Evolutionary conservation across 92 coral and sea anemone species (phyloP).

Genomic region (Plumapathes pennacea): DNA sequence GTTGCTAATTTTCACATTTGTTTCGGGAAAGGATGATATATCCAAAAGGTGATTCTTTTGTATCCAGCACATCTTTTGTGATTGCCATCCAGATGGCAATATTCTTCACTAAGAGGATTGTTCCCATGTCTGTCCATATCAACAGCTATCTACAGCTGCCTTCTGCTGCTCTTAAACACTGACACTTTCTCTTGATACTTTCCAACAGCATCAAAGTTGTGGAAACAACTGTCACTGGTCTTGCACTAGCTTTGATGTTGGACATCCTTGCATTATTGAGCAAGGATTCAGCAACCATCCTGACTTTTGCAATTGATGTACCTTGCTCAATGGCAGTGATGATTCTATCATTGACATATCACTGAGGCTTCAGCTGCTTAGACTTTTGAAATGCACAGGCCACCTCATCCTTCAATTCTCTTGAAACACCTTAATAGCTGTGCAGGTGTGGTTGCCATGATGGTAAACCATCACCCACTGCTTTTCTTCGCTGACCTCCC

Average conservation of each 20-base stretch:
- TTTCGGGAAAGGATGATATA: slow-evolving; percentile 40
- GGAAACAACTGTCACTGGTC: slow-evolving; percentile 47
- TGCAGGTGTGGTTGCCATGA: slow-evolving; percentile 31
- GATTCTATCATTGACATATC: slow-evolving; percentile 23
- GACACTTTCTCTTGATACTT: slow-evolving; percentile 29
- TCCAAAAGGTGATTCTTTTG: slow-evolving; percentile 53
- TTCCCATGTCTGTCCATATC: slow-evolving; percentile 58
- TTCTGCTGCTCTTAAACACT: slow-evolving; percentile 49
- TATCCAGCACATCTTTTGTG: slow-evolving; percentile 57
- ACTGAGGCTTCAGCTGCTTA: slow-evolving; percentile 35
- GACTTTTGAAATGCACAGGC: slow-evolving; percentile 31
- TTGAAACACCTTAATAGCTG: slow-evolving; percentile 8
- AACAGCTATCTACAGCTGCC: slow-evolving; percentile 49
- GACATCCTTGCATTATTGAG: slow-evolving; percentile 15
- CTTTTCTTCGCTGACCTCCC: slow-evolving; percentile 38
- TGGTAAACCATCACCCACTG: slow-evolving; percentile 42
- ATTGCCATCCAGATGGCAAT: slow-evolving; percentile 60
- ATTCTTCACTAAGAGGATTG: slow-evolving; percentile 34
- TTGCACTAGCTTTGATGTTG: slow-evolving; percentile 46
- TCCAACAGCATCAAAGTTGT: slow-evolving; percentile 63
- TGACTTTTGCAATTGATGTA: slow-evolving; percentile 7
- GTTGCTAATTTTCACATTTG: slow-evolving; percentile 54
- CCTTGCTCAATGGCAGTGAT: slow-evolving; percentile 27
- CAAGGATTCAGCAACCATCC: slow-evolving; percentile 22
- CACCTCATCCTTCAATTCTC: slow-evolving; percentile 25